A percentile compares a stretch with the other conserved stretches of the same genome.
Conservation (phyloP, 2,797 vertebrate species). For the Kryptopterus vitreolus region DNA sequence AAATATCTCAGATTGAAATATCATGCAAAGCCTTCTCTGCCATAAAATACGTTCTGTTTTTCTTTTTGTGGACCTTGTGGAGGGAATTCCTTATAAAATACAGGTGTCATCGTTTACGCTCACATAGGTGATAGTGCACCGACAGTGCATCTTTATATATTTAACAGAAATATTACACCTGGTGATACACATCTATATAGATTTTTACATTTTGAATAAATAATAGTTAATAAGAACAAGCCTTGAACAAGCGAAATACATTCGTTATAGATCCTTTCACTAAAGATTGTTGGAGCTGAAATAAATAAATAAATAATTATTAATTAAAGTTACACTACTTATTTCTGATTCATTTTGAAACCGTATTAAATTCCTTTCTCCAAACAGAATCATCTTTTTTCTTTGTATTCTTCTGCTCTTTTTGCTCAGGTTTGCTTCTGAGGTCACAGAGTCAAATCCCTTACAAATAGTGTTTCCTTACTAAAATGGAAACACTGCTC, state of each 20-base stretch:
- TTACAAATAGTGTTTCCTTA: constrained; percentile 26
- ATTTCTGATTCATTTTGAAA: not conserved
- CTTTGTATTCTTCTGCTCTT: no score
- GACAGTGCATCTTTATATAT: not conserved
- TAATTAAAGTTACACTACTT: not conserved
- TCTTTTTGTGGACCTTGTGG: not conserved
- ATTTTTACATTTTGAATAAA: not conserved
- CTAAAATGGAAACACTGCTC: constrained; percentile 18
- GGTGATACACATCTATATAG: not conserved
- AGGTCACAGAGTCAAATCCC: constrained; percentile 12
- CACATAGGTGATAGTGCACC: no score
- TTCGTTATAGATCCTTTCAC: no score
- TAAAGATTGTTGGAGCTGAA: not conserved
- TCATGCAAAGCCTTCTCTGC: constrained; percentile 67
- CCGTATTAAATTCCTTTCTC: not conserved
- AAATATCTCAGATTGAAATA: constrained; percentile 73
- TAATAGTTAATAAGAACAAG: not conserved
- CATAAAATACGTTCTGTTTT: constrained; percentile 34
- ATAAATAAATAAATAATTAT: not conserved
- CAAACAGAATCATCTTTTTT: not conserved
- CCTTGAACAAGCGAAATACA: no score
- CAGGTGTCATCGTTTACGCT: not conserved
- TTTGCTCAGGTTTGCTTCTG: not conserved
- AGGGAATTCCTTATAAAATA: not conserved
- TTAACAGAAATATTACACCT: not conserved